Evolutionary conservation across 2,888 invertebrate genomes (phyloP).

Genomic region (Dicyrtomina minuta): DNA sequence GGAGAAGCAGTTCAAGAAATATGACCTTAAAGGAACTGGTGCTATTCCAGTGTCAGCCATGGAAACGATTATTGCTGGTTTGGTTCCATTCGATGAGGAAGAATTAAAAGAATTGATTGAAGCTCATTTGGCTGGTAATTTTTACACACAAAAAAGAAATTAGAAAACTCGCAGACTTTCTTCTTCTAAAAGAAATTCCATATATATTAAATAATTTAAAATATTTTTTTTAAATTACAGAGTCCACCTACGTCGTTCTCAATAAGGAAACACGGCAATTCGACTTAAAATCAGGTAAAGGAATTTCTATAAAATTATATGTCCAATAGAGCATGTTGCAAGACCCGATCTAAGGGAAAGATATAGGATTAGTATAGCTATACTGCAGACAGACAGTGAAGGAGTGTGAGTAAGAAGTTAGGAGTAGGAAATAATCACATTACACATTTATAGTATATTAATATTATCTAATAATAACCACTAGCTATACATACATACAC

Average conservation of each 20-base stretch:
- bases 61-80: constrained; percentile 36
- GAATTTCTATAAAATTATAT: too few relatives aligned
- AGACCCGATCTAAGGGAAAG: too few relatives aligned
- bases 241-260: constrained; percentile 44
- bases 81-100: constrained; percentile 39
- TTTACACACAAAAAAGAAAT: neutral
- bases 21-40: constrained; percentile 38
- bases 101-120: constrained; percentile 40
- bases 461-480: too few relatives aligned
- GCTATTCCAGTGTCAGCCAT: constrained; percentile 43
- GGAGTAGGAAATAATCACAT: too few relatives aligned
- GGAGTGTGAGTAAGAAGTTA: too few relatives aligned
- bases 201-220: neutral
- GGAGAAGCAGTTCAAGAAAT: constrained; percentile 47
- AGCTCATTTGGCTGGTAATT: constrained; percentile 45
- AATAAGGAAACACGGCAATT: constrained; percentile 48
- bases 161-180: too few relatives aligned
- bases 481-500: too few relatives aligned
- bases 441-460: too few relatives aligned
- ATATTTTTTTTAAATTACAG: constrained; percentile 29
- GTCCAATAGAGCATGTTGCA: too few relatives aligned
- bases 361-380: too few relatives aligned
- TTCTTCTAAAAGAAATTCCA: too few relatives aligned
- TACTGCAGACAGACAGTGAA: too few relatives aligned
- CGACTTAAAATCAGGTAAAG: constrained; percentile 47